Evolutionary conservation across 2,797 vertebrate genomes (phyloP).

Genomic region (Anabas testudineus): DNA sequence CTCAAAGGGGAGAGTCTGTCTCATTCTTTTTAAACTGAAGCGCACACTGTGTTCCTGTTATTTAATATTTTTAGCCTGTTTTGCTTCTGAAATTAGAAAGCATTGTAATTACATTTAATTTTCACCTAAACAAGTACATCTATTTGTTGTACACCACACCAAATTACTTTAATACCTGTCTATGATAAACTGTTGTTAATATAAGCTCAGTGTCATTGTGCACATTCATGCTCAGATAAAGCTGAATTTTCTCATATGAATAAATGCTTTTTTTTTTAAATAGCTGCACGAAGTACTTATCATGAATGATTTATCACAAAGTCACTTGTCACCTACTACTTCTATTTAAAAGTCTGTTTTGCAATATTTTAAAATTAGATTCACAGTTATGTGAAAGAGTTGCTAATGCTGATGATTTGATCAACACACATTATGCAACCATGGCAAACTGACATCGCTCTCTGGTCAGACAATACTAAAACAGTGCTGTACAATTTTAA

Average conservation of each 20-base stretch:
- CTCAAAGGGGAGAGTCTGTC: conserved; percentile 27
- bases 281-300: background rate
- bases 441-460: background rate
- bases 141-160: background rate
- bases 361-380: background rate
- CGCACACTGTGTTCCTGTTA: conserved; percentile 8
- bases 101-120: background rate
- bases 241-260: too few relatives aligned
- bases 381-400: background rate
- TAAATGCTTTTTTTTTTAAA: background rate
- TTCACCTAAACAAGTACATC: background rate
- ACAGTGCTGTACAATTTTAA: background rate
- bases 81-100: conserved; percentile 11
- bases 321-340: background rate
- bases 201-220: background rate
- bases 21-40: conserved; percentile 28
- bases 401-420: conserved; percentile 3
- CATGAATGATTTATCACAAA: conserved; percentile 9
- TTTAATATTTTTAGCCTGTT: background rate
- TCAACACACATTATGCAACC: background rate
- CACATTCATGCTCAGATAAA: background rate
- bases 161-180: background rate
- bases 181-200: background rate
- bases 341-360: background rate
- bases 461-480: background rate